Percentiles rank a stretch among this genome's conserved stretches.
Evolutionary conservation across 2,113 vertebrate genomes (phyloP).

Genomic region (Dicrurus megarhynchus): DNA sequence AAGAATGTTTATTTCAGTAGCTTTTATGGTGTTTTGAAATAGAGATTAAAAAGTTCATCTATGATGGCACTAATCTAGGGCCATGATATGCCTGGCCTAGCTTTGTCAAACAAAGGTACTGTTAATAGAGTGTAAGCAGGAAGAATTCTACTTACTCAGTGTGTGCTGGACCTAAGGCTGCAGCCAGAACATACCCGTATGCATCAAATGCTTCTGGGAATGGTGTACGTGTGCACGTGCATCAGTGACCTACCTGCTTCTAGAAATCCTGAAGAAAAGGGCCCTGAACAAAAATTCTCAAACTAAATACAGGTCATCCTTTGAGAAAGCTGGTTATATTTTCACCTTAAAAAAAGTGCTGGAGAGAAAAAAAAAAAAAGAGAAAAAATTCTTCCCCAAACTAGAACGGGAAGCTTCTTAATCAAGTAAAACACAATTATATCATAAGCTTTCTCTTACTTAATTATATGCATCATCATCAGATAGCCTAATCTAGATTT

Average conservation of each 20-base stretch:
- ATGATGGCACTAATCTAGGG: neutral
- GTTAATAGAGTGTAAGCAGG: neutral
- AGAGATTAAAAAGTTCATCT: neutral
- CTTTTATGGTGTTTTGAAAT: neutral
- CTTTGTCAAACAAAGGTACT: neutral
- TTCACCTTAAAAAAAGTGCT: neutral
- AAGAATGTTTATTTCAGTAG: neutral
- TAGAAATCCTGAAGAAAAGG: neutral
- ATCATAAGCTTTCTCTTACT: neutral
- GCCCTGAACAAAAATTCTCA: neutral
- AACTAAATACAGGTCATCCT: neutral
- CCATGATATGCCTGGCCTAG: neutral
- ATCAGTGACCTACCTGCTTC: neutral
- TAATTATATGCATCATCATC: neutral
- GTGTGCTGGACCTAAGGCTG: neutral
- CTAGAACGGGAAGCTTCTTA: neutral
- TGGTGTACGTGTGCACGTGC: neutral
- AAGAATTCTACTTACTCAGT: neutral
- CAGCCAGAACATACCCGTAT: accelerated
- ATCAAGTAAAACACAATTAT: neutral
- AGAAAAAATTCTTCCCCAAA: neutral
- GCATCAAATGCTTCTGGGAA: neutral
- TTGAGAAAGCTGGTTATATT: neutral
- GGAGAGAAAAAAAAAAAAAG: neutral
- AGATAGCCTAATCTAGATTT: neutral